Evolutionary conservation across 2,797 vertebrate species (phyloP).

Genomic region (Pangasius sanitwongsei): DNA sequence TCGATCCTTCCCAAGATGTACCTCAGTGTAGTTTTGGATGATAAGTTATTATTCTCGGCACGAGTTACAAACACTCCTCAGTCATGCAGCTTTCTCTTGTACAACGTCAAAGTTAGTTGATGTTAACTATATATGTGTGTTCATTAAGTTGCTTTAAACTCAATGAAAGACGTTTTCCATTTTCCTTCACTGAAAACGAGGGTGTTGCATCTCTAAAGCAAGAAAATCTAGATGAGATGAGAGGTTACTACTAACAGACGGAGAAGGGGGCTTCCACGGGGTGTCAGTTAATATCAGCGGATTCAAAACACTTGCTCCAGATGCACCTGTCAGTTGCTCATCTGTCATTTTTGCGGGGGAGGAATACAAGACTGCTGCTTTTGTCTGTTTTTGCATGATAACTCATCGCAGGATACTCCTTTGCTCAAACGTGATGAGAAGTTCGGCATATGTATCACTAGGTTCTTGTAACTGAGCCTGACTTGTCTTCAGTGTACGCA

Average conservation of each 20-base stretch:
- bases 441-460: neutral
- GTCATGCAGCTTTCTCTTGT: too few species aligned
- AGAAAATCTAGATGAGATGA: neutral
- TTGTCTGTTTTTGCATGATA: neutral
- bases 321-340: neutral
- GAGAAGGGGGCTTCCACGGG: neutral
- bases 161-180: neutral
- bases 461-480: neutral
- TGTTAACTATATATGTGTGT: too few species aligned
- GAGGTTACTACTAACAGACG: neutral
- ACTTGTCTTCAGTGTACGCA: neutral
- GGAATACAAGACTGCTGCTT: neutral
- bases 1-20: neutral
- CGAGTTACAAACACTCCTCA: neutral
- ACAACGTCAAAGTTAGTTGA: neutral
- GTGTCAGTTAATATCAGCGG: neutral
- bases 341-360: neutral
- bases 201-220: neutral
- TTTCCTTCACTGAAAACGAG: neutral
- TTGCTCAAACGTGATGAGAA: neutral
- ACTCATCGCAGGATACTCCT: neutral
- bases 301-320: neutral
- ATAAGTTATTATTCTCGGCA: neutral
- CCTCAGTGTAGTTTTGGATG: neutral
- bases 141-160: neutral